Evolutionary conservation across 1,140 invertebrate genomes (phyloP), one percentile per base, ranked within the genome.

Genomic region (Pseudachorutes palmiensis): DNA sequence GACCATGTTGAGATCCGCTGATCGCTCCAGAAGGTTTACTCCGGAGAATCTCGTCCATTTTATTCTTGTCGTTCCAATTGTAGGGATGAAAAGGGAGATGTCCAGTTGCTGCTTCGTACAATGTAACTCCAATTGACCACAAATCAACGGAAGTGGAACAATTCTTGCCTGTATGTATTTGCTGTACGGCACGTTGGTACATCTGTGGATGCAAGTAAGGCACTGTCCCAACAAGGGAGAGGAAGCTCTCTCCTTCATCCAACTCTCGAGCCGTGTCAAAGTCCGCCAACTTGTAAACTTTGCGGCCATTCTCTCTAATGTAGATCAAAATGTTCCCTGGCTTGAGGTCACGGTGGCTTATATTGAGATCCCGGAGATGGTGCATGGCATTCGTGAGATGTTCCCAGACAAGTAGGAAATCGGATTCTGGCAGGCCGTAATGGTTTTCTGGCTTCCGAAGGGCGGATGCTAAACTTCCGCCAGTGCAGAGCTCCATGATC

Each of bases 241-340:
- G 87, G 81, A 98, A 98, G 71, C 94, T 89, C 77, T 97, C 92
- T 76, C 94, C 92, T 77, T 97, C 94, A 73, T 94, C 87, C 1
- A 98, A 78, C 78, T 97, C 92, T 75, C 94, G 83, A 0, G 95
- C 94, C 48, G 94, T 94, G 30, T 95, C 95, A 83, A 98, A 98
- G 78, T 98, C 95, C 5, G 94, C 97, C 66, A 98, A 76, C 77
- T 98, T 98, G 75, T 97, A 98, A 57, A 97, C 85, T 1, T 91
- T 93, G 55, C 84, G 87, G 0, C 94, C 93, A 83, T 97, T 91
- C 74, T 94, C 90, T 65, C 88, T 87, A 45, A 97, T 92, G 76
- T 89, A 96, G 79, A 94, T 94, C 92, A 98, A 95, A 26, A 97
- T 97, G 78, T 98, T 98, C 9, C 94, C 94, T n/a, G 95, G 95